Conservation (phyloP, 2,888 invertebrate species). For the Portevinia maculata region DNA sequence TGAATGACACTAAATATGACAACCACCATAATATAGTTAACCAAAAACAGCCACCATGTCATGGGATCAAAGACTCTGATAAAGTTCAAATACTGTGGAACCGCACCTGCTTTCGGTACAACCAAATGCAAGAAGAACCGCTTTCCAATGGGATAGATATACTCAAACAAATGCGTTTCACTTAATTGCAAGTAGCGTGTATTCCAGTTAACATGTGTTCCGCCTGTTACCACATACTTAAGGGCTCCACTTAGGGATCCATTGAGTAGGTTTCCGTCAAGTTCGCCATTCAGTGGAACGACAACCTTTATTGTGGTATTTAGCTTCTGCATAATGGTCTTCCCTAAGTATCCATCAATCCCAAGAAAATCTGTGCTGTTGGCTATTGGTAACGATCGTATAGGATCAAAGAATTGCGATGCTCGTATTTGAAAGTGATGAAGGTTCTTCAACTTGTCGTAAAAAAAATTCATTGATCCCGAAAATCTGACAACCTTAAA, state of each 20-base stretch:
- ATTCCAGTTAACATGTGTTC: constrained; percentile 78
- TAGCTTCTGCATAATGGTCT: constrained; percentile 75
- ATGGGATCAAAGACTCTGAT: constrained; percentile 75
- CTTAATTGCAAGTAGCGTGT: constrained; percentile 77
- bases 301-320: constrained; percentile 79
- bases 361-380: constrained; percentile 75
- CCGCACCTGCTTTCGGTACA: constrained; percentile 78
- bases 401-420: constrained; percentile 78
- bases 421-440: constrained; percentile 76
- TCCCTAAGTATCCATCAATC: constrained; percentile 77
- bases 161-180: constrained; percentile 76
- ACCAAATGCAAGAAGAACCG: constrained; percentile 76
- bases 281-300: constrained; percentile 76
- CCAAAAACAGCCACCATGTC: constrained; percentile 76
- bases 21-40: constrained; percentile 34
- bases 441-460: constrained; percentile 78
- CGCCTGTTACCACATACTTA: constrained; percentile 75
- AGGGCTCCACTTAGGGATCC: constrained; percentile 78
- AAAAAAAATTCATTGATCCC: constrained; percentile 53
- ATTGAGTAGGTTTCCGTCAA: constrained; percentile 77
- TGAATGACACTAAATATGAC: constrained; percentile 20
- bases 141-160: constrained; percentile 78
- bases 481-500: constrained; percentile 70
- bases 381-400: constrained; percentile 76
- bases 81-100: constrained; percentile 79